Percentiles rank a stretch among this genome's conserved stretches.
Evolutionary conservation across 1,140 invertebrate species (phyloP).

Genomic region (Phortica variegata): DNA sequence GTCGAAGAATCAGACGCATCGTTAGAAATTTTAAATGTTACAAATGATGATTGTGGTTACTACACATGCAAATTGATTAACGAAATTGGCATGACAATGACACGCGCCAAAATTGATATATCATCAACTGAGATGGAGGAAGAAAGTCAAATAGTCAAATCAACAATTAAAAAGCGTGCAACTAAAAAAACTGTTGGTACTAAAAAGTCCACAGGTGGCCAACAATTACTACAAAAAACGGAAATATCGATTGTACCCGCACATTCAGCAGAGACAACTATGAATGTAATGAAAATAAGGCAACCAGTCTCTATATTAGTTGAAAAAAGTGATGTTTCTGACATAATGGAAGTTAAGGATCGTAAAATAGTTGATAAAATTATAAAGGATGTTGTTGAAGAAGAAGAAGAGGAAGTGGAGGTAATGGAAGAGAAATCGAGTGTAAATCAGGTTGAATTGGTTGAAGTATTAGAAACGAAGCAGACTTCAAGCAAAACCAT

Average conservation of each 20-base stretch:
- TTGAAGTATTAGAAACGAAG: conserved; percentile 15
- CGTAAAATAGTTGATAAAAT: conserved; percentile 49
- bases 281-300: conserved; percentile 39
- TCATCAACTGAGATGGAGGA: conserved; percentile 51
- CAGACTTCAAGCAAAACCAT: conserved; percentile 33
- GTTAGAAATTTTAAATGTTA: conserved; percentile 70
- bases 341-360: conserved; percentile 54
- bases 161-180: conserved; percentile 46
- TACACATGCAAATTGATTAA: conserved; percentile 86
- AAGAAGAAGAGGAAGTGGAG: conserved; percentile 48
- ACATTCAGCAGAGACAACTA: conserved; percentile 39
- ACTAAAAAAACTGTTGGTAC: conserved; percentile 26
- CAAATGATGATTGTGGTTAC: conserved; percentile 72
- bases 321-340: conserved; percentile 58
- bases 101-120: conserved; percentile 76
- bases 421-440: conserved; percentile 26
- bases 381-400: conserved; percentile 38
- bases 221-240: conserved; percentile 23
- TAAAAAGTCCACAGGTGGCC: conserved; percentile 12
- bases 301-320: conserved; percentile 54
- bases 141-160: conserved; percentile 27
- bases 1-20: conserved; percentile 71
- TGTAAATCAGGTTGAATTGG: conserved; percentile 21
- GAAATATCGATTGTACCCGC: conserved; percentile 37
- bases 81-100: conserved; percentile 76